Percentiles rank a stretch among this genome's conserved stretches.
Conservation (phyloP, 2,113 vertebrate genomes). For the Phoenicopterus ruber region DNA sequence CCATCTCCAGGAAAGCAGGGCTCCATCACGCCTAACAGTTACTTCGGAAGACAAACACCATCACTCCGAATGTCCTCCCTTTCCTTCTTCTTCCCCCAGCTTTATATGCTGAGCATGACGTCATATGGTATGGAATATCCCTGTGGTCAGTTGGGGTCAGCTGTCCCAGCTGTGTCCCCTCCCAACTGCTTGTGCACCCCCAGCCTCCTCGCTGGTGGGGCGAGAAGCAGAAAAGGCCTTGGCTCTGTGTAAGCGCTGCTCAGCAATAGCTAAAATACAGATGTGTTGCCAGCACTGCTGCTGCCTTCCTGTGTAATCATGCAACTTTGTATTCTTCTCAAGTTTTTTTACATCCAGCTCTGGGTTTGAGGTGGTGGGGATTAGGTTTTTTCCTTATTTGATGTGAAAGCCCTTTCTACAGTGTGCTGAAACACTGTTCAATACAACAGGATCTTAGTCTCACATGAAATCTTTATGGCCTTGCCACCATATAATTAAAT, state of each 20-base stretch:
- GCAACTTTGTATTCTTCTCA: neutral
- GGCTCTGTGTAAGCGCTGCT: accelerated
- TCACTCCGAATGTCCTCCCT: neutral
- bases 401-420: neutral
- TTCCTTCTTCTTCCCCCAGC: neutral
- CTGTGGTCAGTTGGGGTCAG: neutral
- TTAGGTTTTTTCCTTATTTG: neutral
- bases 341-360: neutral
- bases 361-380: neutral
- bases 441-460: neutral
- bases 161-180: neutral
- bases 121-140: neutral
- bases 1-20: neutral
- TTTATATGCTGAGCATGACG: neutral
- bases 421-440: neutral
- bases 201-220: accelerated
- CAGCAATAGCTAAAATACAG: neutral
- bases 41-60: neutral
- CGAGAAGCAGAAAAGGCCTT: neutral
- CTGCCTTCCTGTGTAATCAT: neutral
- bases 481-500: neutral
- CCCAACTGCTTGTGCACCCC: neutral
- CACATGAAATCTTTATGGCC: neutral
- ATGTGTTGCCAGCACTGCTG: neutral
- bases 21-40: accelerated